Base-by-base conservation (phyloP, 1,140 invertebrate species). In the Eumeta japonica region DNA sequence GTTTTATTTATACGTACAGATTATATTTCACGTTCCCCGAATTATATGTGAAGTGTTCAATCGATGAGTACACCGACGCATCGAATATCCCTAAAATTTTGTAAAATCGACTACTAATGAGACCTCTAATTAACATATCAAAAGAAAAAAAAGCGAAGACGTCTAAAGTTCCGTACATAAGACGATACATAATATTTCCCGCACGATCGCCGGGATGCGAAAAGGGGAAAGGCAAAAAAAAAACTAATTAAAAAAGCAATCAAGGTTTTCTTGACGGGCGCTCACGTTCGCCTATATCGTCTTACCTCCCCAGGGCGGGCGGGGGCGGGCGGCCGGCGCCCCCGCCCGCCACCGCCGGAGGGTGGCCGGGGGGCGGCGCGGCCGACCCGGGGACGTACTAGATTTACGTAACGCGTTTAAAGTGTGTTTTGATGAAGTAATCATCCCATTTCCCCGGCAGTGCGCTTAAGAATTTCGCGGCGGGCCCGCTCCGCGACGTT, bases 391-490 rank as follows among this genome's bases (percentile, higher is more conserved):
- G 55, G 46, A 49, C 50, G 65, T 65, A 71, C 66, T 71, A 70
- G 68, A 73, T 73, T 73, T 73, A 73, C 65, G 68, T 73, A 73
- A 73, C 68, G 66, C 68, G 63, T 67, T 73, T 73, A 73, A 73
- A 73, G 68, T 73, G 65, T 73, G 68, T 73, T 73, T 70, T 73
- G 67, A 73, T 73, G 67, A 73, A 73, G 67, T 70, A 73, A 73
- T 73, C 67, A 68, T 72, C 62, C 62, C 60, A 66, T 70, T 72
- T 67, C 67, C 65, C 55, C 46, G 60, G 57, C n/a, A n/a, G n/a
- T n/a, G 65, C 20, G 65, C 59, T 73, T 70, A 73, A 73, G 67
- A 73, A 73, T 73, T n/a, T 62, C 61, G 65, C 61, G 20, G 20
- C 20, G n/a, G n/a, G n/a, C n/a, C 20, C 5, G 20, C 5, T n/a